Base-by-base conservation (phyloP, 2,113 vertebrate genomes). In the Protobothrops flavoviridis region DNA sequence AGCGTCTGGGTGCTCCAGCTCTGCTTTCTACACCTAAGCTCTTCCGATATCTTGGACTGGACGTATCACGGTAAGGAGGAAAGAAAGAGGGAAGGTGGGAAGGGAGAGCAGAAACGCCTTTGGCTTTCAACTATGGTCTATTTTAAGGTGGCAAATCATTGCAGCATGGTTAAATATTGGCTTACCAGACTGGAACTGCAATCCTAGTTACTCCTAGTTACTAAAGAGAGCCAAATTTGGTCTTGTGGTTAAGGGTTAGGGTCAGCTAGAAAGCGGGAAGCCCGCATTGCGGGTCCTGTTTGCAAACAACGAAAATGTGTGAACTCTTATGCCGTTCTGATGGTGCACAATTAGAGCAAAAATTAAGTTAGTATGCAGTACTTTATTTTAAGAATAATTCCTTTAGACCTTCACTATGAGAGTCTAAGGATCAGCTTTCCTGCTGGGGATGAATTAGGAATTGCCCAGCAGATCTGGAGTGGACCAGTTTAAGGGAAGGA, bases 21-120 rank as follows among this genome's bases (percentile, higher is more conserved):
- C 61, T 61, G 97, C 85, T 94, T 97, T 91, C 3, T 91, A 26
- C 3, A 15, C 0, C 94, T 81, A 1, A 7, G 93, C 88, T 56
- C 3, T 74, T 69, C 91, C 13, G 91, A 96, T 20, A 10, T 92
- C 0, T 0, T 89, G 0, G 50, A 94, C 0, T 98, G 98, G 98
- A 96, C 97, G 0, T 98, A 98, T 93, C 56, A 96, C 97, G 97
- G 98, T 98, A 97, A 97, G 26, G 8, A 39, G 26, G 43, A 23
- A 1, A n/a, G 20, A 85, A 85, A 8, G 0, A 15, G 29, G 43
- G 55, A 50, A 50, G 48, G 48, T 50, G 48, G n/a, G 9, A 1
- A 6, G 39, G n/a, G 57, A 5, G 1, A 0, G 4, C 1, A 50
- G 1, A 52, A n/a, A 0, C 0, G 0, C 2, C 0, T 26, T 24